Evolutionary conservation across 1,140 invertebrate species (phyloP), one percentile per base, ranked within the genome.

Genomic region (Drosophila bocki): DNA sequence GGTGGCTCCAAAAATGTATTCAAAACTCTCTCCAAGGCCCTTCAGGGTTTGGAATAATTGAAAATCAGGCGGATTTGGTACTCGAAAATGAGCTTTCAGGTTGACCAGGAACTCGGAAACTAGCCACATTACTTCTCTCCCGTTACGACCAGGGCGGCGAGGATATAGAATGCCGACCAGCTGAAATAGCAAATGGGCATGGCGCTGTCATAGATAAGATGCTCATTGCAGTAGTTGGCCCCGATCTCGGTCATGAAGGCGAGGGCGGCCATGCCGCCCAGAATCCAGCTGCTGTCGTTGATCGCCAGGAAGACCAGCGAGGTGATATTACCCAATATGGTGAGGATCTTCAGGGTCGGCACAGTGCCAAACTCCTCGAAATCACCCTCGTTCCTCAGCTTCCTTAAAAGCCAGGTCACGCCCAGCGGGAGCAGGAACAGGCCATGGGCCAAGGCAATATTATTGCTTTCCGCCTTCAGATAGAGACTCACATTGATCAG

Each of bases 231-330:
- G 33, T 53, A 70, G 7, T 69, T 45, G n/a, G 87, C 44, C 1
- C 91, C 91, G n/a, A 77, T 86, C 29, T 90, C 76, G 41, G 91
- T 65, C 51, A 83, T 72, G 44, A 90, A 90, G 19, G 91, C 91
- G 7, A 91, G 41, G 0, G 75, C 4, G n/a, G 87, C 91, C 91
- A 92, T 92, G 15, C 68, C 75, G 42, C 72, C 84, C 48, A 83
- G 62, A 0, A 42, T 9, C 56, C 42, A 59, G 76, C 77, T 90
- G 45, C 50, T 61, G 50, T 92, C 91, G 47, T 92, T 92, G 41
- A 92, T 67, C 2, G 91, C 64, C 45, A 91, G 53, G 15, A 70
- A 92, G 11, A 65, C n/a, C 11, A 92, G 48, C 0, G 91, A 90
- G 0, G 91, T 82, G 3, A 92, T 72, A 35, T 91, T 92, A 12